Percentiles rank a stretch among this genome's conserved stretches.
These are phyloP conservation scores for Neoscelio sp. DNA, from an alignment of 2,888 invertebrate genomes.

Conservation along the genomic window DNA sequence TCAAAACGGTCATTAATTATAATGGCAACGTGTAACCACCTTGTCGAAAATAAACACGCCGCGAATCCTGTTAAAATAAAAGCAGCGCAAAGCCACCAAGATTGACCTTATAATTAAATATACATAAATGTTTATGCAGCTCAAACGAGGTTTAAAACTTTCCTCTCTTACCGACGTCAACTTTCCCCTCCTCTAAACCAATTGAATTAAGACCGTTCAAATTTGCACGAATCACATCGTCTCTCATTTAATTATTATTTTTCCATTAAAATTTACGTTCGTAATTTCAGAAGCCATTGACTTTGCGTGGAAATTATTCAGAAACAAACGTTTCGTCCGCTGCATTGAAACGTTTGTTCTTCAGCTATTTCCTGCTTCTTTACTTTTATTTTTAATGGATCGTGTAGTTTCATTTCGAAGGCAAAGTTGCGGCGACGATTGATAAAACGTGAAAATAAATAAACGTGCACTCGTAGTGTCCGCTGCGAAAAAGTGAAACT, in stretches of 20 bases:
- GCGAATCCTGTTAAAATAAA: slow-evolving; percentile 50
- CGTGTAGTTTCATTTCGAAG: slow-evolving; percentile 14
- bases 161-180: slow-evolving; percentile 39
- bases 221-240: slow-evolving; percentile 18
- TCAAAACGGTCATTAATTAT: slow-evolving; percentile 58
- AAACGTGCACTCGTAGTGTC: slow-evolving; percentile 34
- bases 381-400: slow-evolving; percentile 6
- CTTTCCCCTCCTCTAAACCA: slow-evolving; percentile 27
- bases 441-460: slow-evolving; percentile 51
- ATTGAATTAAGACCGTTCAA: slow-evolving; percentile 15
- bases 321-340: slow-evolving; percentile 1
- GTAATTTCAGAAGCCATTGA: neutral
- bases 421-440: slow-evolving; percentile 25
- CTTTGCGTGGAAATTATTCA: slow-evolving; percentile 17
- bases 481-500: slow-evolving; percentile 25
- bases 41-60: slow-evolving; percentile 48
- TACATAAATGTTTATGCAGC: slow-evolving; percentile 54
- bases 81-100: slow-evolving; percentile 4
- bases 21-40: slow-evolving; percentile 14
- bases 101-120: slow-evolving; percentile 32
- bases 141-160: too few species aligned
- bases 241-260: slow-evolving; percentile 28
- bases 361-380: neutral
- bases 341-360: neutral
- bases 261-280: slow-evolving; percentile 17